These are phyloP conservation scores for Dromas ardeola DNA, from an alignment of 2,113 vertebrate genomes.

Conservation along the genomic window DNA sequence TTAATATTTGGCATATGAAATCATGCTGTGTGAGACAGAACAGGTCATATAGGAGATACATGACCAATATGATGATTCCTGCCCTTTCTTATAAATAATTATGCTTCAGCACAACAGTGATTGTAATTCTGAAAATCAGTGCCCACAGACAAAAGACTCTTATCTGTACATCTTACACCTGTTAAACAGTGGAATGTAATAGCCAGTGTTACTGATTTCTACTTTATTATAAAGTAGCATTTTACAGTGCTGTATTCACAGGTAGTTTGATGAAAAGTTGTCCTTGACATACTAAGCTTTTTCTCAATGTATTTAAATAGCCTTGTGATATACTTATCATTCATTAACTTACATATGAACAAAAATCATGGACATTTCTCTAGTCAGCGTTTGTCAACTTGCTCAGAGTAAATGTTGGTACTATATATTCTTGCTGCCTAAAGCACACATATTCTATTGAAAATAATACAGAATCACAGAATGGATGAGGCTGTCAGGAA, in stretches of 20 bases:
- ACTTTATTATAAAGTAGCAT: neutral
- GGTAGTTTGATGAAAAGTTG: neutral
- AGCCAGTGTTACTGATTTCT: neutral
- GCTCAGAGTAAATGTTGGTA: neutral
- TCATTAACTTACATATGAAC: neutral
- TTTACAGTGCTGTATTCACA: neutral
- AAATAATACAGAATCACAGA: neutral
- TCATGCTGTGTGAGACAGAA: neutral
- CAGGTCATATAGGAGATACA: neutral
- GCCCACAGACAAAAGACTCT: neutral
- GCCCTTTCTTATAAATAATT: neutral
- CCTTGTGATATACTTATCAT: accelerated
- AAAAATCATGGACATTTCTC: neutral
- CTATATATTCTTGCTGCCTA: neutral
- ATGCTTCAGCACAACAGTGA: neutral
- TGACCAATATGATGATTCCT: neutral
- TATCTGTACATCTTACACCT: neutral
- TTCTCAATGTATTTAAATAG: neutral
- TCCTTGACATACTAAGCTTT: neutral
- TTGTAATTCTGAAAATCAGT: neutral
- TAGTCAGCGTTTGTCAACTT: neutral
- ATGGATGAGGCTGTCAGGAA: neutral
- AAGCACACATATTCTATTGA: neutral
- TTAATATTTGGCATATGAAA: neutral
- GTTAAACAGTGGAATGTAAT: neutral